Base-by-base conservation (phyloP, 1,140 invertebrate species). In the Drosophila sechellia region DNA sequence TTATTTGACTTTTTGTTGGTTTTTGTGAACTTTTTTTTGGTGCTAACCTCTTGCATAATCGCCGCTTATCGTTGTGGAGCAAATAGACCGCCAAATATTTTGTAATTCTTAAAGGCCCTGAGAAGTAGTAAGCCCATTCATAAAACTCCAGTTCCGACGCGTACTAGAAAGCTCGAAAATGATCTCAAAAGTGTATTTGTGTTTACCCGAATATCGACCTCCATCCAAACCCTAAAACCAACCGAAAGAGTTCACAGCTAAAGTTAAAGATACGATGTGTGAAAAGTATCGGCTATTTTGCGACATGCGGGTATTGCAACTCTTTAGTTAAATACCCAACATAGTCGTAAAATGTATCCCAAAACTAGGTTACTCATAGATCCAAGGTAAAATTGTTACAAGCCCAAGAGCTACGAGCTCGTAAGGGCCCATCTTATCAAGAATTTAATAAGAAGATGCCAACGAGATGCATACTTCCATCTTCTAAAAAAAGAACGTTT, bases 251-350 rank as follows among this genome's bases (percentile, higher is more conserved):
- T 39, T 55, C 40, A 27, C 42, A 57, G 43, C 50, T 56, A 22
- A 40, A 13, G 43, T 13, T 27, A 35, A 55, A 49, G 34, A 70
- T 20, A 49, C 31, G 70, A 86, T 42, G 83, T 87, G 84, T 87
- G 83, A 87, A 89, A 76, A 87, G 46, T 49, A 64, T 81, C 65
- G 53, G 56, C 40, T 79, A 45, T 69, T 73, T 63, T 48, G 55
- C 42, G 54, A 42, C 43, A 81, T 87, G 83, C 83, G 83, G 83
- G 83, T 53, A 89, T 79, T 79, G 75, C 83, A 79, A 39, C 37
- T 60, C 52, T 59, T 54, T 48, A 46, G 74, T 53, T 87, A 83
- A 89, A 83, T 71, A 69, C 65, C 69, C 73, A 63, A 42, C 68
- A 69, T 5, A 53, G 68, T 77, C 63, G 77, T 86, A 86, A 86